phyloP scores from a whole-genome alignment of 2,797 vertebrate genomes.

The Podargus strigoides region DNA sequence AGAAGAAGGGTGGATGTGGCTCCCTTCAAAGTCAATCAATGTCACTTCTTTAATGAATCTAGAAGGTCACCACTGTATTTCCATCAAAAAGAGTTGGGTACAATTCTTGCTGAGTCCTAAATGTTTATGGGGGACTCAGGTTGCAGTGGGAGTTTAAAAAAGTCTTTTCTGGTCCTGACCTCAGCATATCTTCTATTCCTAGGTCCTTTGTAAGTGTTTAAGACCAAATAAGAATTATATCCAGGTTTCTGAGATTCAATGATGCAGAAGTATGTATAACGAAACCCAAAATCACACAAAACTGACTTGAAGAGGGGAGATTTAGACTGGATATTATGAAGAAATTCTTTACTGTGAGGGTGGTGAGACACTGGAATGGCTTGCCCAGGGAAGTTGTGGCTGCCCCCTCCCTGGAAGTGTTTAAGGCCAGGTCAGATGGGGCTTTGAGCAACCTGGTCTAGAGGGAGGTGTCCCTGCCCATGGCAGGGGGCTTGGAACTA shows the following conservation, averaged over 20 bases:
- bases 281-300: neutral
- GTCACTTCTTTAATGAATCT: constrained; percentile 50
- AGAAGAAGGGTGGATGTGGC: constrained; percentile 62
- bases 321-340: no score
- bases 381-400: no score
- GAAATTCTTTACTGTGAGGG: no score
- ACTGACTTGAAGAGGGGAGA: no score
- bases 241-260: neutral
- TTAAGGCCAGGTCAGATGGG: no score
- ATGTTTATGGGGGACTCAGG: constrained; percentile 21
- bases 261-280: neutral
- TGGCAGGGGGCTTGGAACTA: no score
- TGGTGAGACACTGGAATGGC: no score
- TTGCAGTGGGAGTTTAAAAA: constrained; percentile 19
- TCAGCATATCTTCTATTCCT: constrained; percentile 8
- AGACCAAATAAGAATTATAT: neutral
- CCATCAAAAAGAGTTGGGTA: constrained; percentile 29
- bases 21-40: constrained; percentile 65
- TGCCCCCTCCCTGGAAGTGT: no score
- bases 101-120: constrained; percentile 50
- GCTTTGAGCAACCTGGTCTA: no score
- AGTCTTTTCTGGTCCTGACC: neutral
- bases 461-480: no score
- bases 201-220: neutral
- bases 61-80: constrained; percentile 24